A percentile compares a stretch with the other conserved stretches of the same genome.
Conservation (phyloP, 2,888 invertebrate genomes). For the Cheilosia grossa region DNA sequence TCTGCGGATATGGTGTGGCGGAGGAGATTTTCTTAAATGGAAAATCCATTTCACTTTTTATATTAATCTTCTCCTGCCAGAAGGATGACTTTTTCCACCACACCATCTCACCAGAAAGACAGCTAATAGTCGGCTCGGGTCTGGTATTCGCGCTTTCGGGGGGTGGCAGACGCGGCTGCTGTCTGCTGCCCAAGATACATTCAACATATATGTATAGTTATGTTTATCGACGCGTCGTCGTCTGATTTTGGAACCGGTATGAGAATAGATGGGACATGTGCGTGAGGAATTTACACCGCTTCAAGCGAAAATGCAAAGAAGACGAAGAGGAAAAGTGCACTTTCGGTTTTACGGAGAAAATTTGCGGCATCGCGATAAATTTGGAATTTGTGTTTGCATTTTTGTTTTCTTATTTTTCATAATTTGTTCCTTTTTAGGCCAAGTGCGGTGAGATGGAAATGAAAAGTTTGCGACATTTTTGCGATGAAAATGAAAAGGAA, state of each 20-base stretch:
- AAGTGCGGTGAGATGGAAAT: slow-evolving; percentile 55
- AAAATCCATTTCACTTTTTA: slow-evolving; percentile 75
- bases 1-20: slow-evolving; percentile 2
- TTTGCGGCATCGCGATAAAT: slow-evolving; percentile 60
- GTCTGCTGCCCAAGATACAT: slow-evolving; percentile 19
- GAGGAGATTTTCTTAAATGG: slow-evolving; percentile 73
- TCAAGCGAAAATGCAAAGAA: slow-evolving; percentile 62
- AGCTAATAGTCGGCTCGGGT: slow-evolving; percentile 41
- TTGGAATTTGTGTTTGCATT: slow-evolving; percentile 32
- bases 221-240: slow-evolving; percentile 60
- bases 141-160: slow-evolving; percentile 7
- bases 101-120: slow-evolving; percentile 21
- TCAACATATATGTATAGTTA: slow-evolving; percentile 9
- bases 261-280: slow-evolving; percentile 69
- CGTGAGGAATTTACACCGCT: slow-evolving; percentile 70
- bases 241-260: slow-evolving; percentile 66
- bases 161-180: slow-evolving; percentile 1
- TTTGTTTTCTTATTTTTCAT: not conserved
- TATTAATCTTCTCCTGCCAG: slow-evolving; percentile 74
- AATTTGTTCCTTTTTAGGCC: slow-evolving; percentile 45
- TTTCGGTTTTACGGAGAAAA: slow-evolving; percentile 74
- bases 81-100: slow-evolving; percentile 69
- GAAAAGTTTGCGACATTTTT: slow-evolving; percentile 65
- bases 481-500: slow-evolving; percentile 61
- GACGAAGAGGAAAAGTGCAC: slow-evolving; percentile 70